Conservation (phyloP, 2,797 vertebrate species). For the Tinamus major region DNA sequence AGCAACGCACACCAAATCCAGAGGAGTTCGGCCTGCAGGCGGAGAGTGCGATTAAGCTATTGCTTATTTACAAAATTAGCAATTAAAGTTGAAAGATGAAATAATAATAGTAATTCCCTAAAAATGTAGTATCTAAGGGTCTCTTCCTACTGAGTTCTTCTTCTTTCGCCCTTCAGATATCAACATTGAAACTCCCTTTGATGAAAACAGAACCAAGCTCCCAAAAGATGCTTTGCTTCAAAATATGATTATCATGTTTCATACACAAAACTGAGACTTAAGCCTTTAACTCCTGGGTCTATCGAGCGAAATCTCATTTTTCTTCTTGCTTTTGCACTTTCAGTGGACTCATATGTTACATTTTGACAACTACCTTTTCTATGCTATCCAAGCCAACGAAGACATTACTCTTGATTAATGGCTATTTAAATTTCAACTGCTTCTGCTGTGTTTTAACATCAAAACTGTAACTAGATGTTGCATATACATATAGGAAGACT, state of each 20-base stretch:
- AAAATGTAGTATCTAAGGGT: background rate
- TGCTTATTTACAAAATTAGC: background rate
- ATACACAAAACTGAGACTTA: background rate
- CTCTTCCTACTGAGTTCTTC: background rate
- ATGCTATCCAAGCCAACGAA: background rate
- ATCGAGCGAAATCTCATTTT: background rate
- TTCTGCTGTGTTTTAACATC: background rate
- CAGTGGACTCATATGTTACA: background rate
- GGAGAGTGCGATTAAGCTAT: background rate
- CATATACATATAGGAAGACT: background rate
- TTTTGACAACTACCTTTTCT: background rate
- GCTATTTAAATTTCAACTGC: constrained; percentile 50
- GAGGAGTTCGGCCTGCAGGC: fast-evolving
- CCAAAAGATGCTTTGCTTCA: constrained; percentile 7
- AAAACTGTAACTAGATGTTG: constrained; percentile 36
- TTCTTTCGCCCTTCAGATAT: background rate
- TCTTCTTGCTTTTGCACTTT: background rate
- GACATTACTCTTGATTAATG: constrained; percentile 44
- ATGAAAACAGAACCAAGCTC: constrained; percentile 6
- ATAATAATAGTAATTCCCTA: background rate
- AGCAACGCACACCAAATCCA: background rate
- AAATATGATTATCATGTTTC: background rate
- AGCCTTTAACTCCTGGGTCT: constrained; percentile 27
- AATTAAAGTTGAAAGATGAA: background rate
- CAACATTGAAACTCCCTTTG: background rate